These are phyloP conservation scores for Cryptoprocta ferox DNA, from an alignment of 2,797 vertebrate genomes.

Conservation along the genomic window DNA sequence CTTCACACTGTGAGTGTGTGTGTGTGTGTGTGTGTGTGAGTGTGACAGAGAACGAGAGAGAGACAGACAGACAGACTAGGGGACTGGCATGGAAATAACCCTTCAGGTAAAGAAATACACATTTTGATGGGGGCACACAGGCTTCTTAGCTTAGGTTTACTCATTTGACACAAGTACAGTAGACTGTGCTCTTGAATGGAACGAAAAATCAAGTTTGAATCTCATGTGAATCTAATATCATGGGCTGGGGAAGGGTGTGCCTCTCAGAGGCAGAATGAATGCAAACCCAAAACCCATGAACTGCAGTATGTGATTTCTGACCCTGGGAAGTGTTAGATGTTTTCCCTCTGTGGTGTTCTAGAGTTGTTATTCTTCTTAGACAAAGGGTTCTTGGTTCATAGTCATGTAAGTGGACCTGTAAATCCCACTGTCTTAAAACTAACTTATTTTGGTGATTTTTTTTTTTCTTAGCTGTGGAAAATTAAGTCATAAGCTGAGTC, in stretches of 20 bases:
- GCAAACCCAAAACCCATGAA: neutral
- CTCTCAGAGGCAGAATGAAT: neutral
- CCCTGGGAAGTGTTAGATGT: neutral
- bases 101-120: neutral
- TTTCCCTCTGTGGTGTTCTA: neutral
- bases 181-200: neutral
- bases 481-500: conserved; percentile 93
- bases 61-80: neutral
- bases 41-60: too few relatives aligned
- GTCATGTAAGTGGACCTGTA: neutral
- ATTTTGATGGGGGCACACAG: neutral
- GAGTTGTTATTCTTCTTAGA: neutral
- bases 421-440: neutral
- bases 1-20: neutral
- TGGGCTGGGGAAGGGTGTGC: neutral
- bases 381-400: neutral
- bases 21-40: neutral
- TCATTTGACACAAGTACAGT: neutral
- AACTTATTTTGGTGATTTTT: conserved; percentile 15
- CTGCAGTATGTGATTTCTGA: neutral
- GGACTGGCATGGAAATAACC: neutral
- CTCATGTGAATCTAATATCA: neutral
- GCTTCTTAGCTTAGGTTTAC: neutral
- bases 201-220: neutral
- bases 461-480: conserved; percentile 94